Evolutionary conservation across 2,888 invertebrate genomes (phyloP), one percentile per base, ranked within the genome.

Genomic region (Synergus japonicus): DNA sequence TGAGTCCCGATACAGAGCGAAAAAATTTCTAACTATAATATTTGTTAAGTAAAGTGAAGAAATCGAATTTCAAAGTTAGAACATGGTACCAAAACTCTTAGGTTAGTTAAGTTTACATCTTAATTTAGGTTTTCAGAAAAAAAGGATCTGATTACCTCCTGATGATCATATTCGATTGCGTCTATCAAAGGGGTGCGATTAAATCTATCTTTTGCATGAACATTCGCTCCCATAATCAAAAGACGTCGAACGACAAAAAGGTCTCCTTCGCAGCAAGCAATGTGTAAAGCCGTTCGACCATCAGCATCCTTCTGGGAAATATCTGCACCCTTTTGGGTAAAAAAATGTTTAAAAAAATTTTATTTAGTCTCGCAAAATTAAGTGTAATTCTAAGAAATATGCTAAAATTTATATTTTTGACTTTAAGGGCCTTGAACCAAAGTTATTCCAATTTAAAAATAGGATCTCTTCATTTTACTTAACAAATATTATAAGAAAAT

Each of bases 221-320:
- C 96, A 76, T 95, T 96, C 0, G 97, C 97, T 0, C 98, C 98
- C 87, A 96, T 94, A 77, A 94, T 93, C 43, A 98, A 93, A 46
- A 98, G 93, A 90, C 95, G 95, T 83, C 95, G 94, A 0, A 97
- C 96, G 0, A 96, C 93, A 0, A 93, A 90, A 0, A 94, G 84
- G 80, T 96, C 94, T 0, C 97, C 97, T 84, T 95, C 94, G 76
- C 95, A 93, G 54, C 96, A 95, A 0, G 98, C 97, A 79, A 97
- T 94, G 88, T 98, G 98, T 0, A 98, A 93, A 0, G 97, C 95
- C 0, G 97, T 97, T 80, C 96, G 94, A 44, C 95, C 94, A 90
- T 97, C 97, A 37, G 95, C 95, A 90, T 97, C 96, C 4, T 93
- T 93, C 0, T 94, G 94, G 9, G 96, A 96, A 3, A 97, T 93